Conservation (phyloP, 2,797 vertebrate species). For the Clarias laeviceps region DNA sequence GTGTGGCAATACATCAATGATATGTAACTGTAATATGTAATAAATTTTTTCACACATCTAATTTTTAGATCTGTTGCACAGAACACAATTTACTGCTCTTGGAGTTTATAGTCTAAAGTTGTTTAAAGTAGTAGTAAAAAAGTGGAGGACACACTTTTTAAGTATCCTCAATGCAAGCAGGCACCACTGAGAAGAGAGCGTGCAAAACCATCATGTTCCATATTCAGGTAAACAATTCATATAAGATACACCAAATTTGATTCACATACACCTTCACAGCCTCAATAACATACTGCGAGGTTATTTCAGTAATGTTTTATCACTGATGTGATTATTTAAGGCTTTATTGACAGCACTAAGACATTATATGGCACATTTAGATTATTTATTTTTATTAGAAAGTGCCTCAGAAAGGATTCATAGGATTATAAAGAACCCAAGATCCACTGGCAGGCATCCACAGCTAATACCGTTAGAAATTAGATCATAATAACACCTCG, state of each 20-base stretch:
- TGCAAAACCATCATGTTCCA: neutral
- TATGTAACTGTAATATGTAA: too few species aligned
- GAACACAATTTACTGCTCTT: neutral
- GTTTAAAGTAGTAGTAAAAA: neutral
- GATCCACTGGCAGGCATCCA: neutral
- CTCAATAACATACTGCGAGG: neutral
- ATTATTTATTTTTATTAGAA: neutral
- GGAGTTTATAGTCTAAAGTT: neutral
- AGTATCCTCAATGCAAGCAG: neutral
- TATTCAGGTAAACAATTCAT: neutral
- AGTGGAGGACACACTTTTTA: neutral
- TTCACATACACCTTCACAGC: neutral
- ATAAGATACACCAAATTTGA: too few species aligned
- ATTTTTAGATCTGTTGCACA: too few species aligned
- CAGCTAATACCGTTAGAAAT: neutral
- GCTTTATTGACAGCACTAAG: neutral
- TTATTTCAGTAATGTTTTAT: neutral
- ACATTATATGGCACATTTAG: neutral
- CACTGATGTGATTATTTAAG: neutral
- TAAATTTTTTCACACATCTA: too few species aligned
- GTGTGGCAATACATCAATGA: too few species aligned
- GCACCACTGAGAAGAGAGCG: neutral
- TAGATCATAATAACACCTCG: neutral
- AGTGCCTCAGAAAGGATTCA: neutral
- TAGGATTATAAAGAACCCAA: neutral